phyloP scores from a whole-genome alignment of 2,113 vertebrate genomes.

The Erythrolamprus reginae region DNA sequence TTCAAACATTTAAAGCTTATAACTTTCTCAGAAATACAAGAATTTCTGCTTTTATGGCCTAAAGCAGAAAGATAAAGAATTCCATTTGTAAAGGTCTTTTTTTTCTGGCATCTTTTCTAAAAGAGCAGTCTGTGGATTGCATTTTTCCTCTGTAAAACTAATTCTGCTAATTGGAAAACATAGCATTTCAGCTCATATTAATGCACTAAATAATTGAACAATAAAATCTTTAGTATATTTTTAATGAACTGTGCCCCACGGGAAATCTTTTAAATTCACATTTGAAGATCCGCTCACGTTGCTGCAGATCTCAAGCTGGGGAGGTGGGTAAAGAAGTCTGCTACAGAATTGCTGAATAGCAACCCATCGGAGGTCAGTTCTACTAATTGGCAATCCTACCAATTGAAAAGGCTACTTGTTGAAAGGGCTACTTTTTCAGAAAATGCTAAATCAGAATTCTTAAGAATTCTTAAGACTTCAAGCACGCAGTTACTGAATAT shows the following conservation, averaged over 20 bases:
- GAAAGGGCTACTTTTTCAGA: not conserved
- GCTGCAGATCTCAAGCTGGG: not conserved
- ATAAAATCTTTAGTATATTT: not conserved
- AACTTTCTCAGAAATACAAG: not conserved
- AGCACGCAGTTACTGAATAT: not conserved
- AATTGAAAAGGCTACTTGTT: not conserved
- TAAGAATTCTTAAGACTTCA: not conserved
- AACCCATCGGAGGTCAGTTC: not conserved
- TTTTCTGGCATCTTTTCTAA: not conserved
- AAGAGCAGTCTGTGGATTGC: not conserved
- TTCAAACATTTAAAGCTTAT: not conserved
- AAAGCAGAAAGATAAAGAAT: not conserved
- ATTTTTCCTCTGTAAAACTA: not conserved
- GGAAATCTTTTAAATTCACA: not conserved
- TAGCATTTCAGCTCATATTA: not conserved
- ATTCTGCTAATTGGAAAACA: not conserved
- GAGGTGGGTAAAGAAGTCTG: not conserved
- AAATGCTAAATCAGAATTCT: not conserved
- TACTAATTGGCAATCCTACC: not conserved
- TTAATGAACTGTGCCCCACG: not conserved
- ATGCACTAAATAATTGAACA: not conserved
- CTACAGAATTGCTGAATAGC: not conserved
- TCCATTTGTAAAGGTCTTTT: not conserved
- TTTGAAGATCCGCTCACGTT: not conserved
- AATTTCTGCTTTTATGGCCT: not conserved